phyloP scores from a whole-genome alignment of 1,140 invertebrate species.

The Ceratina australensis region DNA sequence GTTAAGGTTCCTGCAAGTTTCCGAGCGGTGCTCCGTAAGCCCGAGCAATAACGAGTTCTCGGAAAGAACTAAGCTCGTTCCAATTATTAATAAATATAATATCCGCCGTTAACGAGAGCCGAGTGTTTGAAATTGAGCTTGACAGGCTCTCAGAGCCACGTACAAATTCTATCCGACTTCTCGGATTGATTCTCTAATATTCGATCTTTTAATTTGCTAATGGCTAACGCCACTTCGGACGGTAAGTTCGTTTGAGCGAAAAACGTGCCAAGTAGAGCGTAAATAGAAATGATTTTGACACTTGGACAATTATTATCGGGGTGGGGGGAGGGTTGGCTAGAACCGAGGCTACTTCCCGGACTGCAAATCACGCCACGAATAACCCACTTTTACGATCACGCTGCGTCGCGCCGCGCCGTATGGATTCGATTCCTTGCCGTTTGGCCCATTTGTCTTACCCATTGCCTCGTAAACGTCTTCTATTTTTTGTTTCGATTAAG shows the following conservation, averaged over 20 bases:
- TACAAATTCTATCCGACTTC: too few species aligned
- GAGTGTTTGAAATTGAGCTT: neutral
- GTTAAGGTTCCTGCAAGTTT: neutral
- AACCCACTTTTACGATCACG: constrained; percentile 15
- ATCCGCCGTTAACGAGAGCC: too few species aligned
- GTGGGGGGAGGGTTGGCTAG: neutral
- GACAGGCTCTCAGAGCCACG: too few species aligned
- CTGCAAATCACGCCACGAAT: constrained; percentile 17
- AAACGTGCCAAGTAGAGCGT: constrained; percentile 8
- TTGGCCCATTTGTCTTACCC: neutral
- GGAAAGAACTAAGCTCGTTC: neutral
- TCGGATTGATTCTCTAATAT: too few species aligned
- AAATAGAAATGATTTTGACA: constrained; percentile 18
- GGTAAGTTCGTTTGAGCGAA: neutral
- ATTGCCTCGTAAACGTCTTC: neutral
- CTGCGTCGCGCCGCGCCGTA: neutral
- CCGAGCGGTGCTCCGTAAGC: neutral
- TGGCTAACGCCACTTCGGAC: neutral
- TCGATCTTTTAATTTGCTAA: neutral
- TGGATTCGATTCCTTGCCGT: constrained; percentile 4
- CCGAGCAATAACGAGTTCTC: neutral
- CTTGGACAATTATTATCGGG: neutral
- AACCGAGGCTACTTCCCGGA: constrained; percentile 2
- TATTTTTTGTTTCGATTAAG: neutral
- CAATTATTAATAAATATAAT: too few species aligned